phyloP scores from a whole-genome alignment of 2,113 vertebrate species.

The Antigone vipio region DNA sequence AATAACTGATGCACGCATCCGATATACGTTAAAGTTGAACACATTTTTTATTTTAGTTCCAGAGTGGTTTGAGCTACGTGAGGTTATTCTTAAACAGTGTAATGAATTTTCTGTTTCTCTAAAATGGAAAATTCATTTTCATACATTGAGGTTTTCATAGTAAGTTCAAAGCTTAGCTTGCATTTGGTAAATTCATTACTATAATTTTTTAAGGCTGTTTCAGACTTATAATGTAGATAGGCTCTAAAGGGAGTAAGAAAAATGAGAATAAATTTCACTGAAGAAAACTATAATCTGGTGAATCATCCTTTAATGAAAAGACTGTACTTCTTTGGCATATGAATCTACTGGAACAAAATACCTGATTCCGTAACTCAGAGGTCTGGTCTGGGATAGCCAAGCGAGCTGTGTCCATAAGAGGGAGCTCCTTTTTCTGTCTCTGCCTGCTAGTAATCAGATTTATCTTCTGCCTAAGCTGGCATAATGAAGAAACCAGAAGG shows the following conservation, averaged over 20 bases:
- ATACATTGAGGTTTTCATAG: background rate
- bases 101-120: background rate
- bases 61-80: background rate
- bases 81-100: background rate
- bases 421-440: background rate
- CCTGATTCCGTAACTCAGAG: background rate
- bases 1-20: background rate
- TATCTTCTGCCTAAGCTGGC: background rate
- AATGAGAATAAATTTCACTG: background rate
- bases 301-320: background rate
- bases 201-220: background rate
- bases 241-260: background rate
- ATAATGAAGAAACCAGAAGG: background rate
- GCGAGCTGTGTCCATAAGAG: background rate
- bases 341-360: background rate
- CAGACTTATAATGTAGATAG: background rate
- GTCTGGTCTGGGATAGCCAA: background rate
- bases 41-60: background rate
- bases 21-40: background rate
- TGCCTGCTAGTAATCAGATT: background rate
- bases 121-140: background rate
- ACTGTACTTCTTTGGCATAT: background rate
- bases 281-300: background rate
- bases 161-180: background rate
- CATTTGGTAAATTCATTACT: background rate